Percentiles rank a stretch among this genome's conserved stretches.
These are phyloP conservation scores for Nomada lathburiana DNA, from an alignment of 2,888 invertebrate genomes.

Conservation along the genomic window DNA sequence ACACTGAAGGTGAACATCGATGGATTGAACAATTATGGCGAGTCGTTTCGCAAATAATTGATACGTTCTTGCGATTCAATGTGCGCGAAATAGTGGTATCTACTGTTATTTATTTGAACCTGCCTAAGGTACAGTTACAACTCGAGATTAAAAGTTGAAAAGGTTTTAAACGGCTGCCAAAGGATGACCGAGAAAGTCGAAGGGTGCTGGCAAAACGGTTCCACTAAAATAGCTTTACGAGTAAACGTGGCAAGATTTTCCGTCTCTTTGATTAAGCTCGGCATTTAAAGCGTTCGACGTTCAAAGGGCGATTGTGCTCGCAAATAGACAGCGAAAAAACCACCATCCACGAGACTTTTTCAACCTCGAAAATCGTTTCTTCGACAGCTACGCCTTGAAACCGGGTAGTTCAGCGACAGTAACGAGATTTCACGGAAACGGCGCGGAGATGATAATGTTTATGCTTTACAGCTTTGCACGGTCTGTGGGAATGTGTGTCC, in stretches of 20 bases:
- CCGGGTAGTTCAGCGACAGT: conserved; percentile 27
- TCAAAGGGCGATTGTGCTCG: conserved; percentile 20
- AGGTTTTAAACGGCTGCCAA: no score
- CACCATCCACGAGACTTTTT: background rate
- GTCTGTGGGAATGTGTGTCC: background rate
- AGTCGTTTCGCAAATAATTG: background rate
- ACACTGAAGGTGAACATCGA: conserved; percentile 20
- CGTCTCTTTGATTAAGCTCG: conserved; percentile 27
- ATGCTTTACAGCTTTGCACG: conserved; percentile 1
- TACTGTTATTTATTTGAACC: no score
- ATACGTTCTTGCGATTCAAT: background rate
- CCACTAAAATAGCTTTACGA: conserved; percentile 2
- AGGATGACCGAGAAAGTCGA: no score
- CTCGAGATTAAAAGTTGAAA: no score
- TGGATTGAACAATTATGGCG: background rate
- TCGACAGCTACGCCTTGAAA: conserved; percentile 5
- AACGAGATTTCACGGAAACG: conserved; percentile 46
- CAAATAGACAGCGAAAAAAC: background rate
- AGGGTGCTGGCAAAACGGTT: background rate
- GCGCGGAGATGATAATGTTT: conserved; percentile 21
- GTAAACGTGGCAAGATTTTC: background rate
- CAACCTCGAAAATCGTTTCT: conserved; percentile 3
- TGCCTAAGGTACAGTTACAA: no score
- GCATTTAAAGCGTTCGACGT: conserved; percentile 7
- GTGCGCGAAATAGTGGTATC: background rate